Conservation (phyloP, 2,113 vertebrate genomes). For the Misgurnus mizolepis region DNA sequence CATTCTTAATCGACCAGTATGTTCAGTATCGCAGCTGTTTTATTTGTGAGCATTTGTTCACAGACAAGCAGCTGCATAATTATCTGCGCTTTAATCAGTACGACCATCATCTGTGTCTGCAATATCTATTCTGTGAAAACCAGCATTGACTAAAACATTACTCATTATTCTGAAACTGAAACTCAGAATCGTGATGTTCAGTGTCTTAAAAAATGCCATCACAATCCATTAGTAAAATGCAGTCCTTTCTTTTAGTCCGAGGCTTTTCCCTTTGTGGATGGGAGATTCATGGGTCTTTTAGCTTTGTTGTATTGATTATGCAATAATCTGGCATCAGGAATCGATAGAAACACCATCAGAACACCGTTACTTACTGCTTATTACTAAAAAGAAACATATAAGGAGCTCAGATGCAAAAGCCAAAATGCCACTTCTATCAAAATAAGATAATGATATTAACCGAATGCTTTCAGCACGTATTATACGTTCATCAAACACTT, state of each 20-base stretch:
- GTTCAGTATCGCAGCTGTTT: constrained; percentile 28
- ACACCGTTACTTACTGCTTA: not conserved
- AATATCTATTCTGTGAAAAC: constrained; percentile 11
- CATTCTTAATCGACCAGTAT: not conserved
- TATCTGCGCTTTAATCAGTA: constrained; percentile 19
- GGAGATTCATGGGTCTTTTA: not conserved
- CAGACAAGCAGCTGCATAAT: constrained; percentile 27
- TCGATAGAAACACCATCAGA: not conserved
- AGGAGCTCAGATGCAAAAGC: not conserved
- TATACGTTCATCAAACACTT: no score
- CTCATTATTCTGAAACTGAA: not conserved
- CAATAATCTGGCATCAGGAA: not conserved
- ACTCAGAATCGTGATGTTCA: not conserved
- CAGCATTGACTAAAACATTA: constrained; percentile 35
- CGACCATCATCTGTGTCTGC: not conserved
- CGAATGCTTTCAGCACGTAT: no score
- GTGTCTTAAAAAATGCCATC: constrained; percentile 4
- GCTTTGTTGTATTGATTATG: not conserved
- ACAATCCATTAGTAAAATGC: constrained; percentile 6
- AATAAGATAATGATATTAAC: no score
- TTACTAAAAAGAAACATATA: not conserved
- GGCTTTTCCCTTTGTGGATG: not conserved
- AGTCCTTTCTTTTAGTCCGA: not conserved
- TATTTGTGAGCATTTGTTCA: not conserved
- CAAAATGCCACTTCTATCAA: not conserved